These are phyloP conservation scores for Poeciliopsis prolifica DNA, from an alignment of 2,113 vertebrate species.

Conservation along the genomic window DNA sequence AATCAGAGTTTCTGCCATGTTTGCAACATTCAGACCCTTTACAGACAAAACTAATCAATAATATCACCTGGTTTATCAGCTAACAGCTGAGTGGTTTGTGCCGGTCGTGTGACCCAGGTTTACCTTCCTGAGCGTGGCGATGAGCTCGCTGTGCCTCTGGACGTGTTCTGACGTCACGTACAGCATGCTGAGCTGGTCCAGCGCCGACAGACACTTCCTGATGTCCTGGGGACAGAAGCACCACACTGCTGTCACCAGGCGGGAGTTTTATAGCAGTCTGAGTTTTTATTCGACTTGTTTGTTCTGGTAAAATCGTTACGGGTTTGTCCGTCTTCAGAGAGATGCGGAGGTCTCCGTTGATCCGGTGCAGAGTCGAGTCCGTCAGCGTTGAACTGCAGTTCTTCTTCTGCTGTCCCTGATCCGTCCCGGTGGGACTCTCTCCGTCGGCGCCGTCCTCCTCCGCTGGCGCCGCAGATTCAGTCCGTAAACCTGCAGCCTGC, in stretches of 20 bases:
- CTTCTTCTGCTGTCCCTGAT: slow-evolving; percentile 17
- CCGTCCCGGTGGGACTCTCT: background rate
- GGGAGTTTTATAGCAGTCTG: too few relatives aligned
- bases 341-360: slow-evolving; percentile 95
- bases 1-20: too few relatives aligned
- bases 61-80: too few relatives aligned
- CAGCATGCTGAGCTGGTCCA: slow-evolving; percentile 92
- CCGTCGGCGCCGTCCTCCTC: background rate
- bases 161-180: slow-evolving; percentile 92
- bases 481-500: background rate
- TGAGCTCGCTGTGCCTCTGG: slow-evolving; percentile 94
- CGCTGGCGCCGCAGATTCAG: fast-evolving
- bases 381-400: slow-evolving; percentile 63
- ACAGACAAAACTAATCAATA: too few relatives aligned
- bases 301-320: slow-evolving; percentile 63
- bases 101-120: too few relatives aligned
- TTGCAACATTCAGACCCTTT: too few relatives aligned
- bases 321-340: slow-evolving; percentile 93
- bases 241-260: background rate
- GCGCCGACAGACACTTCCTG: slow-evolving; percentile 86
- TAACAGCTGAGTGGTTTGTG: too few relatives aligned
- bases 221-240: slow-evolving; percentile 82
- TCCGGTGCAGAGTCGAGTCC: slow-evolving; percentile 91
- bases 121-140: slow-evolving; percentile 93
- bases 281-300: too few relatives aligned